Evolutionary conservation across 1,140 invertebrate genomes (phyloP).

Genomic region (Drosophila lini): DNA sequence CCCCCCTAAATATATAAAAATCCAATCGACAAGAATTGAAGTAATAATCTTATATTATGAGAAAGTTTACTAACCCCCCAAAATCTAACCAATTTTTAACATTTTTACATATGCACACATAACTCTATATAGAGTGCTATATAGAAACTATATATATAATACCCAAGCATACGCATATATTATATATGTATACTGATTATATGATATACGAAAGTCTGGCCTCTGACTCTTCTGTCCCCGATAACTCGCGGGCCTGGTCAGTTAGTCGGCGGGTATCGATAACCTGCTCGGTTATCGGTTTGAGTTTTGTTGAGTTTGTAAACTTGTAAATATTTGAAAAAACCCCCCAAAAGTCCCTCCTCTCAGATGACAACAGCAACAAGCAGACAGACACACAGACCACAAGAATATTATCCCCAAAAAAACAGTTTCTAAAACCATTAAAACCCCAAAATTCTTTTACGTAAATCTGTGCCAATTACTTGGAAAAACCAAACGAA

Average conservation of each 20-base stretch:
- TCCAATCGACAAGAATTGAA: conserved; percentile 36
- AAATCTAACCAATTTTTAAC: conserved; percentile 55
- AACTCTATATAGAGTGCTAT: conserved; percentile 48
- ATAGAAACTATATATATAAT: conserved; percentile 57
- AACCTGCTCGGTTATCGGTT: conserved; percentile 41
- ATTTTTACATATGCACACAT: conserved; percentile 53
- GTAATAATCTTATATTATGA: conserved; percentile 55
- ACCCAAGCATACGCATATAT: conserved; percentile 50
- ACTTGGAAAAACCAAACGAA: conserved; percentile 38
- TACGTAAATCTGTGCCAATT: conserved; percentile 73
- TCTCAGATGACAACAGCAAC: conserved; percentile 20
- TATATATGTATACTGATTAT: conserved; percentile 54
- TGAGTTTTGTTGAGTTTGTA: conserved; percentile 70
- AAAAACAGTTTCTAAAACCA: conserved; percentile 38
- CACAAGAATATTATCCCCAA: conserved; percentile 27
- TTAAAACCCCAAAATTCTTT: conserved; percentile 11
- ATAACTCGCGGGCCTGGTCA: conserved; percentile 45
- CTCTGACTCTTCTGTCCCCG: conserved; percentile 34
- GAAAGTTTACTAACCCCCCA: conserved; percentile 49
- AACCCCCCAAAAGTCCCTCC: conserved; percentile 13
- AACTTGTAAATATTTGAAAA: conserved; percentile 71
- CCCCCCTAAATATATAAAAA: conserved; percentile 6
- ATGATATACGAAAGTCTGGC: conserved; percentile 40
- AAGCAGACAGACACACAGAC: conserved; percentile 32
- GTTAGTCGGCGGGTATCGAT: conserved; percentile 53